Percentiles rank a stretch among this genome's conserved stretches.
phyloP scores from a whole-genome alignment of 2,888 invertebrate genomes.

The Hedya salicella region DNA sequence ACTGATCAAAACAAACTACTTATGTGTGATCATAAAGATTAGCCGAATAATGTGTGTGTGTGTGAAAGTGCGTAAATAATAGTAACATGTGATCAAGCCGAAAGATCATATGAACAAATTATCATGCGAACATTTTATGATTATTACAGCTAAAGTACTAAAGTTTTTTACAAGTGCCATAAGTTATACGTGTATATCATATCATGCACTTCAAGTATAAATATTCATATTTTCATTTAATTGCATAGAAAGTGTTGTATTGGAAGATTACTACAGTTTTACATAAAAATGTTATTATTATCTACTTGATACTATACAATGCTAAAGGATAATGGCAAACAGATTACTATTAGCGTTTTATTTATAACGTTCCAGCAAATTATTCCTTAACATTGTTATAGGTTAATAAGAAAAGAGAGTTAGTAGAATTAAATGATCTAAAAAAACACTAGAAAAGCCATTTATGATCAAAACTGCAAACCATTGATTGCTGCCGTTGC shows the following conservation, averaged over 20 bases:
- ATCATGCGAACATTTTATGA: conserved; percentile 30
- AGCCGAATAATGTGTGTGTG: conserved; percentile 9
- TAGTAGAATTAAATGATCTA: background rate
- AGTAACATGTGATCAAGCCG: conserved; percentile 3
- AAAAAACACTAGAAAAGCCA: conserved; percentile 18
- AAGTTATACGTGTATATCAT: background rate
- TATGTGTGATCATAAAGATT: conserved; percentile 15
- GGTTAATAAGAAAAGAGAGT: background rate
- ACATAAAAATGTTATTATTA: background rate
- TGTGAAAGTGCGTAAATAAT: conserved; percentile 11
- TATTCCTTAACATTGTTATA: conserved; percentile 2
- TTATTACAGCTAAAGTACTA: conserved; percentile 10
- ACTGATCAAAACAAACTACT: conserved; percentile 9
- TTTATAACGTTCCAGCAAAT: background rate
- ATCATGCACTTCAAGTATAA: conserved; percentile 24
- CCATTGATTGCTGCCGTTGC: conserved; percentile 18
- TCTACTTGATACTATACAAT: background rate
- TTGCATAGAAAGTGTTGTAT: background rate
- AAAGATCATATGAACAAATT: conserved; percentile 3
- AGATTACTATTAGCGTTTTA: background rate
- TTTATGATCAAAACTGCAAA: conserved; percentile 17
- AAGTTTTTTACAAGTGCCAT: background rate
- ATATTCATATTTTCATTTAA: background rate
- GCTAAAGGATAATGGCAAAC: background rate
- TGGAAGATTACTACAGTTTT: background rate